Base-by-base conservation (phyloP, 1,140 invertebrate species). In the Forficula auricularia region DNA sequence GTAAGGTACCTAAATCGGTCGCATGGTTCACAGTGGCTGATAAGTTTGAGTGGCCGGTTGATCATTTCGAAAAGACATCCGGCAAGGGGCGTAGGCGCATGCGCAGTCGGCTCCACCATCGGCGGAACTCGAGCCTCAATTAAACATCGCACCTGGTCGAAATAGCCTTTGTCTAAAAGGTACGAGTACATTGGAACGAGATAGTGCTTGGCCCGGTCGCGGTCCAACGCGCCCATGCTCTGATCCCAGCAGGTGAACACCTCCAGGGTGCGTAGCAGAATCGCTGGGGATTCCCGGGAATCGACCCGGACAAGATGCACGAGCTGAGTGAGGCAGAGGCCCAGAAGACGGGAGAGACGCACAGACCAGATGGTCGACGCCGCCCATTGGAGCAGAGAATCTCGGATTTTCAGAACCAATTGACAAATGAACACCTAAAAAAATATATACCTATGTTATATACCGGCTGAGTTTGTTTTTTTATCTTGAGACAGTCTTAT, bases 61-160 rank as follows among this genome's bases (percentile, higher is more conserved):
- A 90, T 72, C 45, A 92, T 68, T 45, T 81, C 73, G 40, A 87
- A 64, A 8, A 90, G 61, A 47, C 77, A 79, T 42, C 73, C 74
- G 19, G 80, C 70, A 6, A 85, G 61, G 9, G 78, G 75, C 33
- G 76, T 85, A 1, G 81, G 81, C n/a, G 82, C 69, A 34, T 70
- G 63, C 2, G 73, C 48, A 1, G 73, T 75, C 27, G 70, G 66
- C 16, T 79, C 78, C 51, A 82, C 66, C 44, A 83, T 58, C 9
- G 75, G 70, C 33, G 82, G 80, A 32, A 82, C 70, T 58, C 77
- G 75, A 33, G 66, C 56, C 52, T 86, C 77, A 40, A 91, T 52
- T 20, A 90, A 52, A 37, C 64, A 60, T 46, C 77, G 67, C 45
- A 91, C 56, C 51, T 77, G 70, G 34, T 66, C 62, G 55, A 86